Evolutionary conservation across 2,113 vertebrate species (phyloP), one percentile per base, ranked within the genome.

Genomic region (Gulo gulo): DNA sequence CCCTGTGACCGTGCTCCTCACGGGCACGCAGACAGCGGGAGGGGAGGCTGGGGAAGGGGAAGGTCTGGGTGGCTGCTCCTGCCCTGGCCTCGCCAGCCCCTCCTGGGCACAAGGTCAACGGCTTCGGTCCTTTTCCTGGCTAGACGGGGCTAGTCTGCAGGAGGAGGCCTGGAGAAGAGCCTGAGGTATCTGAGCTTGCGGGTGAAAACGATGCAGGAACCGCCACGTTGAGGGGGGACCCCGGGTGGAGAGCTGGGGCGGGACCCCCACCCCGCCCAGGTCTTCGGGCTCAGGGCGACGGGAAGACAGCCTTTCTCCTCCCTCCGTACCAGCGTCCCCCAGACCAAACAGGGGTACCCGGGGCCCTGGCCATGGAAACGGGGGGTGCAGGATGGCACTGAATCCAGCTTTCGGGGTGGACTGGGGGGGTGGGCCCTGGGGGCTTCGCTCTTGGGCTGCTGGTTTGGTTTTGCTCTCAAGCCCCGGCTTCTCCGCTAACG

Each of bases 381-480:
- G 71, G 71, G 81, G 71, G 13, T 13, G 1, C 47, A 45, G 81
- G 50, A 45, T 39, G 42, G 65, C 57, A 55, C 57, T 8, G 29
- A 57, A 79, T 7, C 84, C 84, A 73, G 45, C 57, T 59, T 59
- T n/a, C 14, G 18, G 14, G 11, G 79, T 57, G 34, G 55, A 39
- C 63, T n/a, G 2, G 3, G 80, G 47, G 5, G 52, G 31, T 13
- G 21, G 31, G 5, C 12, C 15, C 23, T 18, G 0, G 23, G 7
- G 42, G 79, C 42, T 57, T 79, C 7, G 73, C 29, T 61, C 52
- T 45, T 0, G 13, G 73, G 57, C 86, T 91, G 96, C 97, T 98
- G 98, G 94, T 96, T 93, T 86, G 85, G 91, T 93, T 88, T 93
- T 36, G 82, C 4, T 94, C 16, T 80, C 47, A 24, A 91, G 92